A percentile compares a stretch with the other conserved stretches of the same genome.
phyloP scores from a whole-genome alignment of 2,113 vertebrate genomes.

The Pomatostomus ruficeps region DNA sequence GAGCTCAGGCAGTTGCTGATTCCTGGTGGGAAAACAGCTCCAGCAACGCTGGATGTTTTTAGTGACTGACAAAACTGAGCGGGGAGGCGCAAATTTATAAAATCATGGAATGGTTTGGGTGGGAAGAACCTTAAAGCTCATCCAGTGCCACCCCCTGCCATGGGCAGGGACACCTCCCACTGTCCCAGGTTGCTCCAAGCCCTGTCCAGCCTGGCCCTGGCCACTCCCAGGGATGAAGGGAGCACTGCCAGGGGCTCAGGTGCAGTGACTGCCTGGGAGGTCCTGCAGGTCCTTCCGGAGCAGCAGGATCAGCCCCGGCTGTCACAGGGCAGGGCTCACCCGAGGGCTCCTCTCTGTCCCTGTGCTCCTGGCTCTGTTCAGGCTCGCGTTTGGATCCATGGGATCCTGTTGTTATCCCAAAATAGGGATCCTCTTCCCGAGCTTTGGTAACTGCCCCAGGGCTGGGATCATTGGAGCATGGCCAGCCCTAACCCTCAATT shows the following conservation, averaged over 20 bases:
- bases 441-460: not conserved
- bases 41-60: not conserved
- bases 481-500: not conserved
- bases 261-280: not conserved
- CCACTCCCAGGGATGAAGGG: not conserved
- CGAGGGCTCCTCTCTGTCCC: not conserved
- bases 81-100: not conserved
- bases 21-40: not conserved
- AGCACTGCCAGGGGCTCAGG: not conserved
- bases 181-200: not conserved
- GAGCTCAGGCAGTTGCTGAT: not conserved
- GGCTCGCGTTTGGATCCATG: not conserved
- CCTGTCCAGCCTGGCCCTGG: accelerated
- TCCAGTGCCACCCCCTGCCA: not conserved
- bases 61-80: not conserved
- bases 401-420: not conserved
- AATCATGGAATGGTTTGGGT: not conserved
- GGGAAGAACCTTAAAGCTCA: not conserved
- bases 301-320: not conserved
- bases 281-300: not conserved
- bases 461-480: not conserved
- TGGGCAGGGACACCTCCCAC: not conserved
- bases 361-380: not conserved
- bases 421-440: not conserved
- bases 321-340: not conserved